phyloP scores from a whole-genome alignment of 2,113 vertebrate species.

The Cyprinodon variegatus region DNA sequence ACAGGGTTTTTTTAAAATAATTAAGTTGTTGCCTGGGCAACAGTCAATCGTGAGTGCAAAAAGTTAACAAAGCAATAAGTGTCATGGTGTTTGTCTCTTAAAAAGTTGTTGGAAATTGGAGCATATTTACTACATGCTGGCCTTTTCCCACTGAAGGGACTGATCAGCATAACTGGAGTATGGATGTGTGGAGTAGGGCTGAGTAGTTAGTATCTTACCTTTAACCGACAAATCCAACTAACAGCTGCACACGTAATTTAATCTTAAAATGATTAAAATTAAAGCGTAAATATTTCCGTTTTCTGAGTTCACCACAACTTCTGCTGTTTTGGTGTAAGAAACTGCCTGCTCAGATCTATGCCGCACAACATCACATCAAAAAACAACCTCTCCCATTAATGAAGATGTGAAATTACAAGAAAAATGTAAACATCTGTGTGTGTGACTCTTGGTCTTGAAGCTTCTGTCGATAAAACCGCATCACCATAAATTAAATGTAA shows the following conservation, averaged over 20 bases:
- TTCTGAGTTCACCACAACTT: not conserved
- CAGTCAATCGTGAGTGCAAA: conserved; percentile 74
- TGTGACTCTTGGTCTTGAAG: conserved; percentile 65
- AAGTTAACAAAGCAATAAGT: conserved; percentile 84
- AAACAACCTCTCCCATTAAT: not conserved
- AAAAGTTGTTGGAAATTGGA: conserved; percentile 42
- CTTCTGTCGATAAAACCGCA: conserved; percentile 75
- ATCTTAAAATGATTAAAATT: too few relatives aligned
- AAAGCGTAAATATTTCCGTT: too few relatives aligned
- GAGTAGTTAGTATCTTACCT: not conserved
- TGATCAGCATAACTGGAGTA: not conserved
- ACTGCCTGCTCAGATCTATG: conserved; percentile 23
- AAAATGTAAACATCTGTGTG: conserved; percentile 42
- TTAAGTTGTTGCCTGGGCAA: conserved; percentile 62
- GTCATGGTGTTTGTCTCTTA: conserved; percentile 65
- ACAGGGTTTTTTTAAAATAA: conserved; percentile 78
- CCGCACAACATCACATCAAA: conserved; percentile 4
- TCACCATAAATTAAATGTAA: conserved; percentile 78
- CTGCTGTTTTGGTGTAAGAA: not conserved
- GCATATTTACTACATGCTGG: not conserved
- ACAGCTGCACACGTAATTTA: too few relatives aligned
- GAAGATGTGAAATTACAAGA: not conserved
- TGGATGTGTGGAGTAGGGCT: not conserved
- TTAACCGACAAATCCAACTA: too few relatives aligned
- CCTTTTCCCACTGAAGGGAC: not conserved